Conservation (phyloP, 2,113 vertebrate genomes). For the Anoura caudifer region DNA sequence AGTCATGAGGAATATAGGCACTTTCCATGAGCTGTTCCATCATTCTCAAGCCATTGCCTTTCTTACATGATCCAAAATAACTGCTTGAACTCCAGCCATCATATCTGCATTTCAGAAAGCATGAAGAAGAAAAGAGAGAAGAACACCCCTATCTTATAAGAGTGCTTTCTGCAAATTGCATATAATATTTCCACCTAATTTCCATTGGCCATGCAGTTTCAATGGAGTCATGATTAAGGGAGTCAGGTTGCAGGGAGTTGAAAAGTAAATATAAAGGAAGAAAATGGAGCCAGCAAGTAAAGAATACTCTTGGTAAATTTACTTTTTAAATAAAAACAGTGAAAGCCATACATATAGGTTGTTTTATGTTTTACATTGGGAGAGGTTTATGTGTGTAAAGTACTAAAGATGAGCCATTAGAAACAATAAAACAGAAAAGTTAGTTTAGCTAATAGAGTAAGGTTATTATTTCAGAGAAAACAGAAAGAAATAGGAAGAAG, state of each 20-base stretch:
- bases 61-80: background rate
- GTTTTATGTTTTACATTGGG: background rate
- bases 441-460: background rate
- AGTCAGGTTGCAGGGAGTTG: background rate
- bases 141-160: background rate
- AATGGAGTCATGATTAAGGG: background rate
- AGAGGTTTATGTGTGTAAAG: background rate
- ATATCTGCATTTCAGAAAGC: background rate
- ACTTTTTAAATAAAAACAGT: background rate
- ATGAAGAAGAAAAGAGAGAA: background rate
- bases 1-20: background rate
- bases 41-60: background rate
- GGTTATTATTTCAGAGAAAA: background rate
- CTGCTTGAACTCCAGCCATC: background rate
- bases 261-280: background rate
- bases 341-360: background rate
- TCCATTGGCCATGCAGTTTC: background rate
- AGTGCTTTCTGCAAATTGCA: background rate
- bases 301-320: background rate
- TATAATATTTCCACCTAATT: background rate
- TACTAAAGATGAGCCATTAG: background rate
- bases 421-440: background rate
- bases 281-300: background rate
- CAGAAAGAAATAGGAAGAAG: background rate
- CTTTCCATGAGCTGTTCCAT: background rate